phyloP scores from a whole-genome alignment of 2,113 vertebrate species.

The Channa maculata region DNA sequence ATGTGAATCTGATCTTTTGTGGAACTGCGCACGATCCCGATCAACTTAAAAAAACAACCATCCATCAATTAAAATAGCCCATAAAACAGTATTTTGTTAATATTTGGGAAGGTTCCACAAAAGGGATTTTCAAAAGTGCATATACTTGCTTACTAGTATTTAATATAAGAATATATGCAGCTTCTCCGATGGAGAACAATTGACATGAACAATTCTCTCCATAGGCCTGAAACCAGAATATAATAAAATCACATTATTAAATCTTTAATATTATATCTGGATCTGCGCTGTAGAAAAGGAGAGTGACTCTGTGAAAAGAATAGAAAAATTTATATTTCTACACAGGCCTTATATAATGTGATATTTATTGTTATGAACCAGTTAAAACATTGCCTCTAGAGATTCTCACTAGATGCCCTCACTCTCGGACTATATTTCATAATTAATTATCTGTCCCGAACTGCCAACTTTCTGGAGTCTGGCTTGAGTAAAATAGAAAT shows the following conservation, averaged over 20 bases:
- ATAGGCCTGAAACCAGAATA: conserved; percentile 26
- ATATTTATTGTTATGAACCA: conserved; percentile 40
- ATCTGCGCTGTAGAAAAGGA: conserved; percentile 1
- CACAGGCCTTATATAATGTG: conserved; percentile 6
- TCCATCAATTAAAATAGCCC: too few relatives aligned
- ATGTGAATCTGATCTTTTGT: too few relatives aligned
- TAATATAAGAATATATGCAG: conserved; percentile 19
- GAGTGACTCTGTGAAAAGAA: conserved; percentile 18
- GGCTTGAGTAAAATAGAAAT: conserved; percentile 39
- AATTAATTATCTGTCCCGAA: conserved; percentile 46
- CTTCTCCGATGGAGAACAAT: conserved; percentile 11
- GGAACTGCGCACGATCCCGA: too few relatives aligned
- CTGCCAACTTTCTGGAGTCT: conserved; percentile 13
- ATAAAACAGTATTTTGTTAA: too few relatives aligned
- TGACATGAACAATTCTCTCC: conserved; percentile 9
- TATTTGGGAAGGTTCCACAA: too few relatives aligned
- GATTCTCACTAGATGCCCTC: conserved; percentile 23
- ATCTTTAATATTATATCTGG: conserved; percentile 47
- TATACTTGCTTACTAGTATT: neutral
- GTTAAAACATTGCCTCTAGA: conserved; percentile 36
- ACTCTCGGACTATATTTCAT: conserved; percentile 38
- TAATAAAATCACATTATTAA: conserved; percentile 37
- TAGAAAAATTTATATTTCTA: conserved; percentile 25
- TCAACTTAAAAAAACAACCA: too few relatives aligned
- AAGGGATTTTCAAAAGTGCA: neutral